Evolutionary conservation across 1,140 invertebrate genomes (phyloP).

Genomic region (Lethrus apterus): DNA sequence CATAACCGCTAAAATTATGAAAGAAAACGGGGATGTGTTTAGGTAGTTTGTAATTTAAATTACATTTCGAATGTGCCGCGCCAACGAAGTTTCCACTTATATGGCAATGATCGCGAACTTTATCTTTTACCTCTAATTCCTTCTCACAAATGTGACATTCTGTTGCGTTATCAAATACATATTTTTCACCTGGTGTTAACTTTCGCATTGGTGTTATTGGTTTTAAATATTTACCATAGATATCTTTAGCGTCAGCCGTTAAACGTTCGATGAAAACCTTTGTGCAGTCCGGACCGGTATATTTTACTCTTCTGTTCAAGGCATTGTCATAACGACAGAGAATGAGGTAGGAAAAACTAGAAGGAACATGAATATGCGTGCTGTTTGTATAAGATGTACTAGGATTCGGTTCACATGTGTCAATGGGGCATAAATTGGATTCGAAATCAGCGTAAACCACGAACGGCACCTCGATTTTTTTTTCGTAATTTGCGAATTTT

Average conservation of each 20-base stretch:
- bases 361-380: background rate
- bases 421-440: background rate
- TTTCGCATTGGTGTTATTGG: background rate
- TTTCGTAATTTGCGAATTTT: conserved; percentile 5
- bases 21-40: conserved; percentile 19
- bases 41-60: conserved; percentile 8
- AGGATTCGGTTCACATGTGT: conserved; percentile 1
- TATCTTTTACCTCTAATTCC: background rate
- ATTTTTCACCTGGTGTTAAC: background rate
- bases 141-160: conserved; percentile 18
- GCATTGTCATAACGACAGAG: background rate
- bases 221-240: background rate
- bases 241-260: background rate
- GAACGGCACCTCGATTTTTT: conserved; percentile 5
- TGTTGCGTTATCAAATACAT: conserved; percentile 7
- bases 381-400: background rate
- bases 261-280: conserved; percentile 5
- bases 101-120: conserved; percentile 19
- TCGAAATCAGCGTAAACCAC: conserved; percentile 15
- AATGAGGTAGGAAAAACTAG: background rate
- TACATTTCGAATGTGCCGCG: conserved; percentile 14
- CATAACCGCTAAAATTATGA: conserved; percentile 20
- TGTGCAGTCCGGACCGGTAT: background rate
- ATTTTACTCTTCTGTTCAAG: background rate
- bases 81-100: conserved; percentile 16